phyloP scores from a whole-genome alignment of 1,140 invertebrate species.

The Hestina assimilis region DNA sequence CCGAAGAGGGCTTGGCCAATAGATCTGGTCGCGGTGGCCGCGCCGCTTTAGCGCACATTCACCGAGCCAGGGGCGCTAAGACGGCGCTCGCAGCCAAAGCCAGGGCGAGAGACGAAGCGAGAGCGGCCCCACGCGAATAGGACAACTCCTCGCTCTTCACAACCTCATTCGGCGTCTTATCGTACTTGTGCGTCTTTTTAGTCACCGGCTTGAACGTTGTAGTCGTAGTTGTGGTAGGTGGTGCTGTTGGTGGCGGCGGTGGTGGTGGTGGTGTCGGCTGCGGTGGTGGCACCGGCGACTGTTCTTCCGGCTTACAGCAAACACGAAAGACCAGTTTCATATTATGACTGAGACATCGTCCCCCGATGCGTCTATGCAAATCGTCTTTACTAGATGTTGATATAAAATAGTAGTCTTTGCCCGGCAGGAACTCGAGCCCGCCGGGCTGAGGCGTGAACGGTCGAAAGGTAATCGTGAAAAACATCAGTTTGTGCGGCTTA shows the following conservation, averaged over 20 bases:
- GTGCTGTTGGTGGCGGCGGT: conserved; percentile 76
- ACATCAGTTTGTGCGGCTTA: conserved; percentile 95
- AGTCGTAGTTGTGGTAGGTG: conserved; percentile 59
- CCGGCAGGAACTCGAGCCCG: conserved; percentile 95
- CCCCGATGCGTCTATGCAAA: conserved; percentile 92
- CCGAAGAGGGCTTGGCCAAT: conserved; percentile 60
- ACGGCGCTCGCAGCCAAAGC: conserved; percentile 65
- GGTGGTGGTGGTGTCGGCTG: conserved; percentile 76
- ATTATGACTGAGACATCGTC: conserved; percentile 93
- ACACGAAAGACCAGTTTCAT: conserved; percentile 98
- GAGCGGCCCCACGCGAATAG: conserved; percentile 77
- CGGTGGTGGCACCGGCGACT: conserved; percentile 73
- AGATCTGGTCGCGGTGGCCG: conserved; percentile 58
- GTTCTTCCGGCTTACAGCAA: conserved; percentile 86
- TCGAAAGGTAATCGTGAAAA: conserved; percentile 97
- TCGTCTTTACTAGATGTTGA: conserved; percentile 95
- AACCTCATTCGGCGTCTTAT: conserved; percentile 93
- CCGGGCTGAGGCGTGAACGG: conserved; percentile 97
- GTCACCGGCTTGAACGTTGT: conserved; percentile 74
- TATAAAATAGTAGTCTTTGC: conserved; percentile 97
- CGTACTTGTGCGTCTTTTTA: conserved; percentile 86
- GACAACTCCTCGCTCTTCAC: conserved; percentile 95
- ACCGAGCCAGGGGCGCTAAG: conserved; percentile 69
- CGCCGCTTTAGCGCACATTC: conserved; percentile 70
- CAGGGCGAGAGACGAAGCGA: conserved; percentile 63